Percentiles rank a stretch among this genome's conserved stretches.
phyloP scores from a whole-genome alignment of 2,888 invertebrate genomes.

The Dysmachus trigonus region DNA sequence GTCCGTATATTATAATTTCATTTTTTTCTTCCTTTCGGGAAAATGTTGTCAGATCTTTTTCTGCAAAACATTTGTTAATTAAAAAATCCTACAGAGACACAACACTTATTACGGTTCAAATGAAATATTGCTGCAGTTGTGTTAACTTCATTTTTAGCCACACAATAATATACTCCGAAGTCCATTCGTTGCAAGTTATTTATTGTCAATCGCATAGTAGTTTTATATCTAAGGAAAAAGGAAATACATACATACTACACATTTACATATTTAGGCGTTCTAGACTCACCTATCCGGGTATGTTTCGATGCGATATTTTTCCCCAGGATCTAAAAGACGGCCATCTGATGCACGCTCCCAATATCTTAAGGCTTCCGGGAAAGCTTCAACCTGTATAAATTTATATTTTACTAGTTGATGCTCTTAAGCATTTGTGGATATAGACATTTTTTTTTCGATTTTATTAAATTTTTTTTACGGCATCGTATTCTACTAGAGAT shows the following conservation, averaged over 20 bases:
- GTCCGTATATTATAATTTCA: slow-evolving; percentile 67
- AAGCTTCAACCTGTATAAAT: slow-evolving; percentile 76
- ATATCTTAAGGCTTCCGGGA: slow-evolving; percentile 83
- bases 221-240: slow-evolving; percentile 66
- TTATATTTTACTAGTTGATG: neutral
- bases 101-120: slow-evolving; percentile 69
- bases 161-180: slow-evolving; percentile 81
- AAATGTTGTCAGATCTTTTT: slow-evolving; percentile 66
- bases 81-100: neutral
- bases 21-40: slow-evolving; percentile 65
- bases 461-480: too few species aligned
- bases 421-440: too few species aligned
- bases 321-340: slow-evolving; percentile 73
- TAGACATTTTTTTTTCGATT: too few species aligned
- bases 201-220: slow-evolving; percentile 82
- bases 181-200: slow-evolving; percentile 74
- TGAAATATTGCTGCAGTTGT: slow-evolving; percentile 79
- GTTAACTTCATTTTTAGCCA: slow-evolving; percentile 84
- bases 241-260: neutral
- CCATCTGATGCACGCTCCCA: slow-evolving; percentile 83
- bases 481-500: too few species aligned
- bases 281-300: slow-evolving; percentile 64
- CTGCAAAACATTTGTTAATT: slow-evolving; percentile 50
- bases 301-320: slow-evolving; percentile 72
- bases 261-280: neutral